These are phyloP conservation scores for Heliconius cydno DNA, from an alignment of 2,888 invertebrate genomes.

Conservation along the genomic window DNA sequence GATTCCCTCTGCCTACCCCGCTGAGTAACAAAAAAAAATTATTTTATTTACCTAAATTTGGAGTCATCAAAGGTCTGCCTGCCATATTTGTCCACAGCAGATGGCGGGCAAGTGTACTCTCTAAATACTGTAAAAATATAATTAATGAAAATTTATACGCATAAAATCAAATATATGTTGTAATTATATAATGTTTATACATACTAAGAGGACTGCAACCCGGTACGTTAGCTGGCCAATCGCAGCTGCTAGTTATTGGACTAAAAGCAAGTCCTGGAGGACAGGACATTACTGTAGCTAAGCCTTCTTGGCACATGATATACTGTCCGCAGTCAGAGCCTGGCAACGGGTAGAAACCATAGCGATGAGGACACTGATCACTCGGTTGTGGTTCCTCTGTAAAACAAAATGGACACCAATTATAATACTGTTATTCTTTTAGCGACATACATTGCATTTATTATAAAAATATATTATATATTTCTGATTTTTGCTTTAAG, in stretches of 20 bases:
- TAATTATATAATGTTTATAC: constrained; percentile 21
- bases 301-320: constrained; percentile 63
- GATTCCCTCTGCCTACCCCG: too few species aligned
- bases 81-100: constrained; percentile 52
- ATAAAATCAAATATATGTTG: background rate
- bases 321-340: constrained; percentile 64
- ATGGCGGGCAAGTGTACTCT: constrained; percentile 60
- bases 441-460: too few species aligned
- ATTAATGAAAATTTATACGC: constrained; percentile 30
- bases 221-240: constrained; percentile 69
- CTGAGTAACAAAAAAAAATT: too few species aligned
- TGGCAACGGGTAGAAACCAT: constrained; percentile 58
- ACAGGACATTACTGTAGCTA: constrained; percentile 62
- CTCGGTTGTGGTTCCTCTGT: constrained; percentile 48
- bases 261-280: constrained; percentile 68
- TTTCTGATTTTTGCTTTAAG: background rate
- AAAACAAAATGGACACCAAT: constrained; percentile 13
- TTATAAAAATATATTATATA: background rate
- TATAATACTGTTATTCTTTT: background rate
- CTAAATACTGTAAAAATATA: constrained; percentile 50
- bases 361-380: constrained; percentile 53
- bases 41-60: constrained; percentile 59
- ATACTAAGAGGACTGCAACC: constrained; percentile 62
- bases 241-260: constrained; percentile 55
- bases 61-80: constrained; percentile 49